Percentiles rank a stretch among this genome's conserved stretches.
Evolutionary conservation across 2,888 invertebrate genomes (phyloP).

Genomic region (Drosophila neonasuta): DNA sequence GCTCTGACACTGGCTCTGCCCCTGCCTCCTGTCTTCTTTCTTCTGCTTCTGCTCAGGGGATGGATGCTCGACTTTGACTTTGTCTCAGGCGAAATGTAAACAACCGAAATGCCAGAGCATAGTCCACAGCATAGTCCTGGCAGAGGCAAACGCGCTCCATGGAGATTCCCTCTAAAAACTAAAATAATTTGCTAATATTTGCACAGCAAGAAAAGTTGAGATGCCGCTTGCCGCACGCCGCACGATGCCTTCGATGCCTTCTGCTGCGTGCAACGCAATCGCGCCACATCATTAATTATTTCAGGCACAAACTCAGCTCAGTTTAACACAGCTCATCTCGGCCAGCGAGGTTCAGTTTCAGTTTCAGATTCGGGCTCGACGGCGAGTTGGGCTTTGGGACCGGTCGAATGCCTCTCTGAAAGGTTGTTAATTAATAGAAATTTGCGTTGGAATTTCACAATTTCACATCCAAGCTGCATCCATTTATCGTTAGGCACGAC

Average conservation of each 20-base stretch:
- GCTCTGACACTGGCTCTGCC: constrained; percentile 9
- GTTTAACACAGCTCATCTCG: constrained; percentile 34
- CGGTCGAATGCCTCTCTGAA: constrained; percentile 46
- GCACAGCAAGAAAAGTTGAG: constrained; percentile 66
- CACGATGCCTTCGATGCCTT: neutral
- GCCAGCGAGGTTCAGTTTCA: constrained; percentile 38
- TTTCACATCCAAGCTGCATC: constrained; percentile 24
- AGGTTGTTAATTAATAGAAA: constrained; percentile 69
- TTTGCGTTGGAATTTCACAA: constrained; percentile 69
- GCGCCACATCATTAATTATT: constrained; percentile 75
- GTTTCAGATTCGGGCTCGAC: constrained; percentile 26
- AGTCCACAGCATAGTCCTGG: constrained; percentile 39
- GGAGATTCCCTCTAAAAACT: constrained; percentile 69
- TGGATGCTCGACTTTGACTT: constrained; percentile 55
- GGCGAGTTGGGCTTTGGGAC: constrained; percentile 16
- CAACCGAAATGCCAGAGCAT: constrained; percentile 40
- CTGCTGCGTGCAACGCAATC: constrained; percentile 27
- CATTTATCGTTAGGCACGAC: constrained; percentile 14
- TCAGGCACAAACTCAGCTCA: constrained; percentile 51
- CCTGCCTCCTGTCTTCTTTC: neutral
- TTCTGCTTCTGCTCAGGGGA: constrained; percentile 31
- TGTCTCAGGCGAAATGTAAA: constrained; percentile 26
- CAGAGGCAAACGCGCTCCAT: constrained; percentile 31
- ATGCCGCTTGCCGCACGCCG: constrained; percentile 17
- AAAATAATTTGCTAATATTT: constrained; percentile 79